phyloP scores from a whole-genome alignment of 2,113 vertebrate species.

The Ailuropoda melanoleuca region DNA sequence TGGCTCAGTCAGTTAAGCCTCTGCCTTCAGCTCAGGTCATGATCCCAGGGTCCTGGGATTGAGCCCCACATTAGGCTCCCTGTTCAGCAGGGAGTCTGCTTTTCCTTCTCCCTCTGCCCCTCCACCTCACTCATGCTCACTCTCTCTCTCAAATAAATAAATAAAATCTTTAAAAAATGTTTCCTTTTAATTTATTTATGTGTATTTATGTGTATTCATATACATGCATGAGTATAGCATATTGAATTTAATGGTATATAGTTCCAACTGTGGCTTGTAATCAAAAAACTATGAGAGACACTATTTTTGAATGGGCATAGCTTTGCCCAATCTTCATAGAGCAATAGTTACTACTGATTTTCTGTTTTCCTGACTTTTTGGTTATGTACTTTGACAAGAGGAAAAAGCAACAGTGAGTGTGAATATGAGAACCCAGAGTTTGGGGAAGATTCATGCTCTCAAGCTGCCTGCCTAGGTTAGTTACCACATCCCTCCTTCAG shows the following conservation, averaged over 20 bases:
- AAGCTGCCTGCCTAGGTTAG: not conserved
- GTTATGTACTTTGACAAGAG: not conserved
- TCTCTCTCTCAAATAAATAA: not conserved
- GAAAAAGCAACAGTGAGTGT: not conserved
- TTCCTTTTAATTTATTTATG: not conserved
- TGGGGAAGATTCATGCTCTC: not conserved
- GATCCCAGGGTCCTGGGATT: not conserved
- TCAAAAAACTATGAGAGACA: not conserved
- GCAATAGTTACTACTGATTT: not conserved
- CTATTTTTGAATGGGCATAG: not conserved
- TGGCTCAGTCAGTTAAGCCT: not conserved
- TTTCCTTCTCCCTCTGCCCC: not conserved
- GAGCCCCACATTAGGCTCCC: not conserved
- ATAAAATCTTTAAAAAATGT: not conserved
- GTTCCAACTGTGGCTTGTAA: not conserved
- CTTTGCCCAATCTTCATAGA: not conserved
- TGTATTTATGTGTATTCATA: not conserved
- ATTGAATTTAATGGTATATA: not conserved
- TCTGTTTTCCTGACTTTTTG: not conserved
- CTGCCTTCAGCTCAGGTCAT: not conserved
- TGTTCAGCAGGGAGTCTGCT: not conserved
- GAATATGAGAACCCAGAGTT: not conserved
- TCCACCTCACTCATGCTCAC: not conserved
- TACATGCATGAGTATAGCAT: not conserved
- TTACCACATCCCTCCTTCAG: not conserved